Conservation (phyloP, 2,797 vertebrate species). For the Poecilia gillii region DNA sequence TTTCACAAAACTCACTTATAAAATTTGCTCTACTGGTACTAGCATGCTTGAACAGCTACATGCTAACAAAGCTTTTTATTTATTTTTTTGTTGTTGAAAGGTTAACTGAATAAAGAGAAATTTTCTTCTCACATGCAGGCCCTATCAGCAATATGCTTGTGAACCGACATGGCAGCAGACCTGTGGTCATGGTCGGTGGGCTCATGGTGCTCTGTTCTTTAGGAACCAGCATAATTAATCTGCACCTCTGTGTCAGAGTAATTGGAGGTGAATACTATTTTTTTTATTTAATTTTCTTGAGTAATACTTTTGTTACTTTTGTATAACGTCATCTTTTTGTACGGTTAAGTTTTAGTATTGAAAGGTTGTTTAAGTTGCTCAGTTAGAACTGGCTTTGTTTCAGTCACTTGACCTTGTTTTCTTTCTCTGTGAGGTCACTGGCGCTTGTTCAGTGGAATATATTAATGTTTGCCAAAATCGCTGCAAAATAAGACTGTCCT, state of each 20-base stretch:
- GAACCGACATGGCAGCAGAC: constrained; percentile 85
- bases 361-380: background rate
- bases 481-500: background rate
- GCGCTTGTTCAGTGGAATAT: background rate
- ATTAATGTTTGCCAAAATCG: constrained; percentile 8
- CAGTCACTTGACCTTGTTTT: background rate
- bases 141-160: constrained; percentile 86
- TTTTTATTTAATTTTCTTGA: background rate
- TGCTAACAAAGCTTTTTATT: background rate
- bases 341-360: constrained; percentile 23
- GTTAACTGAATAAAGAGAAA: background rate
- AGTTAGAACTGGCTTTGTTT: constrained; percentile 9
- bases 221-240: constrained; percentile 83
- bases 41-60: background rate
- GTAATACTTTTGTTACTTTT: background rate
- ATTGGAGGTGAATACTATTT: constrained; percentile 81
- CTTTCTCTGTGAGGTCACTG: constrained; percentile 3
- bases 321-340: background rate
- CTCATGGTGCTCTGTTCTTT: constrained; percentile 82
- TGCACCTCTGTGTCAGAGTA: constrained; percentile 85
- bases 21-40: background rate
- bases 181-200: constrained; percentile 85
- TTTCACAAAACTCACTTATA: background rate
- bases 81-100: background rate
- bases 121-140: constrained; percentile 67